Evolutionary conservation across 2,113 vertebrate genomes (phyloP).

Genomic region (Antennarius striatus): DNA sequence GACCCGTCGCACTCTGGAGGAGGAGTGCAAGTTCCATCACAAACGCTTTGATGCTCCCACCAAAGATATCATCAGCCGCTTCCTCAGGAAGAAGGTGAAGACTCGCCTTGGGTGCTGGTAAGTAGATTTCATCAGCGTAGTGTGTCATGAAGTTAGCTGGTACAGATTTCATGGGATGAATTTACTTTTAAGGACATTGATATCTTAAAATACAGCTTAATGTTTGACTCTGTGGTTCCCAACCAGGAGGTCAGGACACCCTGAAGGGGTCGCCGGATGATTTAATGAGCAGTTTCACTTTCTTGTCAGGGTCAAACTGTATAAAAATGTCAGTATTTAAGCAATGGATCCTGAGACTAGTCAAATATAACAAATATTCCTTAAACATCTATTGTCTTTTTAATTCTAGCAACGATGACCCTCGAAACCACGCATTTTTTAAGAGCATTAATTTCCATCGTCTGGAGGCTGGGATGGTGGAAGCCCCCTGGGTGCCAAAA

Average conservation of each 20-base stretch:
- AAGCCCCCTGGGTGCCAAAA: constrained; percentile 87
- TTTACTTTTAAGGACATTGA: too few species aligned
- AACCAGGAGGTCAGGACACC: too few species aligned
- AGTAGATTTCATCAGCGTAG: constrained; percentile 13
- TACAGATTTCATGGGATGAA: too few species aligned
- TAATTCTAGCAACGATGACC: constrained; percentile 79
- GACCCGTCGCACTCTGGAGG: constrained; percentile 85
- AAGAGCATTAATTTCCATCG: constrained; percentile 83
- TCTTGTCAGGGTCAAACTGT: too few species aligned
- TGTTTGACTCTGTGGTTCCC: too few species aligned
- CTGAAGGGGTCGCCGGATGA: too few species aligned
- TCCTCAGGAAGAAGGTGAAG: constrained; percentile 83
- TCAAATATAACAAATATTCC: background rate
- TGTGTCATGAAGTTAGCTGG: too few species aligned
- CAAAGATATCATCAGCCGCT: constrained; percentile 82
- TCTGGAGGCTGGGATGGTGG: constrained; percentile 83
- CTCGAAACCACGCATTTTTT: constrained; percentile 85
- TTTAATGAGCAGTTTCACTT: too few species aligned
- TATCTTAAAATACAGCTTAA: too few species aligned
- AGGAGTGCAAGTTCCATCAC: constrained; percentile 83
- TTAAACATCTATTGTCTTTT: constrained; percentile 13
- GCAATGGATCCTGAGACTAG: too few species aligned
- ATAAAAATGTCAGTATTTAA: too few species aligned
- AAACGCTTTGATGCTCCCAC: constrained; percentile 80
- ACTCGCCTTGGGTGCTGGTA: constrained; percentile 88